Evolutionary conservation across 2,888 invertebrate species (phyloP).

Genomic region (Augiades crinisus): DNA sequence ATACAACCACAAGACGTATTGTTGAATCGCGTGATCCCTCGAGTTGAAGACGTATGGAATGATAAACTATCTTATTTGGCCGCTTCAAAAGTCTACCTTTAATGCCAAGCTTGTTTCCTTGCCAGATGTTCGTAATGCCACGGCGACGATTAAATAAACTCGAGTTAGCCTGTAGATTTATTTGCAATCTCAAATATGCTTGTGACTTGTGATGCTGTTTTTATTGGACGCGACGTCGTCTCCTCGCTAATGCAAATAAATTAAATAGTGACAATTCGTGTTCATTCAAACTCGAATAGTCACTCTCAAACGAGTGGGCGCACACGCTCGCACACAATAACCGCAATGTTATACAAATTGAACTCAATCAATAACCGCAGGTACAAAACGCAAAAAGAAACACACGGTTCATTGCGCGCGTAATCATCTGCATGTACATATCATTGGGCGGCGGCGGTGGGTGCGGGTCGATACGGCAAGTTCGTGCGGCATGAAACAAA

Average conservation of each 20-base stretch:
- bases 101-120: slow-evolving; percentile 3
- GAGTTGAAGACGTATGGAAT: slow-evolving; percentile 4
- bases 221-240: slow-evolving; percentile 8
- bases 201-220: slow-evolving; percentile 10
- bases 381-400: not conserved
- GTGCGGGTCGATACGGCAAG: slow-evolving; percentile 5
- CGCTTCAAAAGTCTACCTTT: slow-evolving; percentile 5
- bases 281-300: not conserved
- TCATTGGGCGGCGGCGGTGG: not conserved
- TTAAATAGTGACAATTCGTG: not conserved
- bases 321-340: not conserved
- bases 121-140: slow-evolving; percentile 14
- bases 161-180: slow-evolving; percentile 5
- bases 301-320: not conserved
- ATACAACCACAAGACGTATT: slow-evolving; percentile 1
- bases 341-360: not conserved
- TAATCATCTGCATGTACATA: not conserved
- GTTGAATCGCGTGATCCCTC: not conserved
- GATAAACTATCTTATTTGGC: slow-evolving; percentile 15
- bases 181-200: slow-evolving; percentile 14
- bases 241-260: not conserved
- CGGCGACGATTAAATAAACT: slow-evolving; percentile 13
- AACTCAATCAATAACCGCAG: not conserved
- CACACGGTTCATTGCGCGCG: not conserved
- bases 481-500: not conserved